A percentile compares a stretch with the other conserved stretches of the same genome.
Conservation (phyloP, 30 jellyfish, hydroid and myxozoan species). For the Clytia hemisphaerica region DNA sequence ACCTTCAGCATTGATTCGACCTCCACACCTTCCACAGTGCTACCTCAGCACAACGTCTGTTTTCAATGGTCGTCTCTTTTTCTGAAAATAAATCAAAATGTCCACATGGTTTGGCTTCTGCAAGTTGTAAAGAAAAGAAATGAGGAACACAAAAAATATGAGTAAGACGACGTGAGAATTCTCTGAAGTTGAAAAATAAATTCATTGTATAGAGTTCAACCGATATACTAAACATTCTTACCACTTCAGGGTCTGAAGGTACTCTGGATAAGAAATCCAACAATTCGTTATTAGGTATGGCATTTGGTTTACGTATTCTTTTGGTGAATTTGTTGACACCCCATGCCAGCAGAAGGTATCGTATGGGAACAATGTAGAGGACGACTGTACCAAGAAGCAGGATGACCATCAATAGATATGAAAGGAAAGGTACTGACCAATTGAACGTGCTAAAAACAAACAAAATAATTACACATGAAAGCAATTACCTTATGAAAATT, state of each 20-base stretch:
- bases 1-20: no score
- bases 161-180: no score
- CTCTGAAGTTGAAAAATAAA: no score
- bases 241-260: conserved; percentile 96
- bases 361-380: conserved; percentile 70
- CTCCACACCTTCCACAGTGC: no score
- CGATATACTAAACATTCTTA: conserved; percentile 12
- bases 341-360: conserved; percentile 78
- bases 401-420: conserved; percentile 75
- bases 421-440: conserved; percentile 89
- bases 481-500: no score
- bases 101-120: no score
- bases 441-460: conserved; percentile 63
- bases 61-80: no score
- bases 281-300: conserved; percentile 80
- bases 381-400: conserved; percentile 69
- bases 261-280: conserved; percentile 82
- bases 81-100: no score
- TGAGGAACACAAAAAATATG: no score
- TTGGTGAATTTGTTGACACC: conserved; percentile 94
- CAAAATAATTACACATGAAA: background rate
- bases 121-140: no score
- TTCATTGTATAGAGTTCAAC: no score
- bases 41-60: no score
- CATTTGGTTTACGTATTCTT: conserved; percentile 87